Percentiles rank a stretch among this genome's conserved stretches.
Conservation (phyloP, 1,140 invertebrate genomes). For the Hydropsyche tenuis region DNA sequence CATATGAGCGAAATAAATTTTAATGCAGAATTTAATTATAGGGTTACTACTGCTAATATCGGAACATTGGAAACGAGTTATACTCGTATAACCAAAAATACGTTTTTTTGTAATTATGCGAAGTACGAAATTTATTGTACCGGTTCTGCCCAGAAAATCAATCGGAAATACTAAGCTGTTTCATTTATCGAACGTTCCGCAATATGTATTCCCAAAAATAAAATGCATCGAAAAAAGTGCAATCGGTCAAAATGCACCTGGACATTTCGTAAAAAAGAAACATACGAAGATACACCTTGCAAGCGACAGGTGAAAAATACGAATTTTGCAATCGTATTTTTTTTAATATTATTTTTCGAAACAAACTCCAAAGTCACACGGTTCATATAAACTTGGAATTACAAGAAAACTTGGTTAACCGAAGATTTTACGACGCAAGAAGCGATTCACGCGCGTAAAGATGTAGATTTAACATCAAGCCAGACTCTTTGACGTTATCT, state of each 20-base stretch:
- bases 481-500: too few species aligned
- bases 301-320: constrained; percentile 4
- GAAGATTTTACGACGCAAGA: too few species aligned
- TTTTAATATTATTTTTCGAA: not conserved
- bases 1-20: constrained; percentile 13
- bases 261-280: not conserved
- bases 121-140: constrained; percentile 12
- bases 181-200: not conserved
- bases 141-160: not conserved
- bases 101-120: not conserved
- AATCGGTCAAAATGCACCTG: constrained; percentile 10
- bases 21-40: constrained; percentile 5
- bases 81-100: not conserved
- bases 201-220: not conserved
- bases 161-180: not conserved
- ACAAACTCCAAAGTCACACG: not conserved
- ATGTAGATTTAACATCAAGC: too few species aligned
- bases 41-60: not conserved
- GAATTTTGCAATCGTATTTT: not conserved
- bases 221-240: not conserved
- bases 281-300: constrained; percentile 15
- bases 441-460: too few species aligned
- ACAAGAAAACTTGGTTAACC: too few species aligned
- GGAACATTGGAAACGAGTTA: not conserved
- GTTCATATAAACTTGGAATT: too few species aligned